Evolutionary conservation across 2,797 vertebrate genomes (phyloP), one percentile per base, ranked within the genome.

Genomic region (Neosilurus hyrtlii): DNA sequence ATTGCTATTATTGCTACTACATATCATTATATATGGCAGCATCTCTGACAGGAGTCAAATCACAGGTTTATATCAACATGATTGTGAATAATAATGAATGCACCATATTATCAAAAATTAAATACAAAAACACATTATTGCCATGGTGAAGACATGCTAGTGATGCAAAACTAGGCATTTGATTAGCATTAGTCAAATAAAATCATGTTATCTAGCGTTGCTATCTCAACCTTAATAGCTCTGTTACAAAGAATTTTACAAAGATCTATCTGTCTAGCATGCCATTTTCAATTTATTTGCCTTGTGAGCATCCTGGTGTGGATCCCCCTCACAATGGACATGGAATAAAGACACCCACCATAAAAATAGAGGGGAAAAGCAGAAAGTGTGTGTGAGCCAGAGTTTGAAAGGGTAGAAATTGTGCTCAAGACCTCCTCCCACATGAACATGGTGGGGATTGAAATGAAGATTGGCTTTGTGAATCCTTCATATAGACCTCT

Each of bases 401-500:
- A 56, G 54, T 2, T 79, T 85, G 86, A 85, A 59, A 35, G 49
- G 30, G 90, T 90, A 90, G 85, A 89, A 89, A 90, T 86, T 80
- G 52, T 91, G 90, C 90, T 90, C 89, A 81, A 35, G 79, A 81
- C 87, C 89, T 88, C 54, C 22, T 52, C 86, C 82, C 88, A 87
- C 88, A 89, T 85, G 63, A 88, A 90, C 86, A 89, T 84, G 86
- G 54, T 85, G 89, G 83, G 83, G 87, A 88, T 91, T 88, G 86
- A 87, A 87, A 81, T 86, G 87, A 90, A 91, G 89, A 87, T 87
- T 84, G 90, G 83, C 90, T 84, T 63, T 85, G 85, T 89, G 76
- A 83, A 86, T 82, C 85, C 83, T 86, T 93, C 86, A 92, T 91
- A 88, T 93, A 85, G 90, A 93, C 92, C 91, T 92, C 92, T 91